Conservation (phyloP, 2,113 vertebrate genomes). For the Tauraco erythrolophus region DNA sequence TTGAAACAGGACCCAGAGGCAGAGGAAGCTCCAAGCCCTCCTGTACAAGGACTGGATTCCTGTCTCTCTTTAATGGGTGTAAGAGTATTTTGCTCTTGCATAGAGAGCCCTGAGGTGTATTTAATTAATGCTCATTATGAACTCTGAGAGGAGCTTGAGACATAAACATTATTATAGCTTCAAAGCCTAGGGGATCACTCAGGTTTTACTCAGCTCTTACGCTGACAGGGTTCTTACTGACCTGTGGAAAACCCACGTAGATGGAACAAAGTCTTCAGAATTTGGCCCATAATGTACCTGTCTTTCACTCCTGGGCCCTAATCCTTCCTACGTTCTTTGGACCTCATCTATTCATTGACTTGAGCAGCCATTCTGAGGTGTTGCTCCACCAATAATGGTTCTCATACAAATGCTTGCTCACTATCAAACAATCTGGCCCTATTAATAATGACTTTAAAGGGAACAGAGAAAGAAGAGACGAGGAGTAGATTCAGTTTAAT, state of each 20-base stretch:
- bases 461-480: conserved; percentile 3
- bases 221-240: neutral
- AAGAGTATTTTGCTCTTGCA: neutral
- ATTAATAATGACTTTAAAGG: conserved; percentile 52
- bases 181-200: conserved; percentile 27
- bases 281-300: neutral
- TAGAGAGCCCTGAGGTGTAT: conserved; percentile 32
- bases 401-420: neutral
- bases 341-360: neutral
- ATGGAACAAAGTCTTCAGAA: neutral
- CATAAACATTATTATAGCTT: conserved; percentile 55
- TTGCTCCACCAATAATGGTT: neutral
- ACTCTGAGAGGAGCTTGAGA: conserved; percentile 23
- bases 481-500: conserved; percentile 43
- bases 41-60: neutral
- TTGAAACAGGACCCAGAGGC: neutral
- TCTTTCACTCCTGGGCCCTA: neutral
- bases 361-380: neutral
- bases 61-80: neutral
- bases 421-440: neutral
- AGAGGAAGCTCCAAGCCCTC: neutral
- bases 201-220: neutral
- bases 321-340: neutral
- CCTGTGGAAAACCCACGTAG: neutral
- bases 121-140: conserved; percentile 58